Percentiles rank a stretch among this genome's conserved stretches.
phyloP scores from a whole-genome alignment of 2,113 vertebrate genomes.

The Mobula birostris region DNA sequence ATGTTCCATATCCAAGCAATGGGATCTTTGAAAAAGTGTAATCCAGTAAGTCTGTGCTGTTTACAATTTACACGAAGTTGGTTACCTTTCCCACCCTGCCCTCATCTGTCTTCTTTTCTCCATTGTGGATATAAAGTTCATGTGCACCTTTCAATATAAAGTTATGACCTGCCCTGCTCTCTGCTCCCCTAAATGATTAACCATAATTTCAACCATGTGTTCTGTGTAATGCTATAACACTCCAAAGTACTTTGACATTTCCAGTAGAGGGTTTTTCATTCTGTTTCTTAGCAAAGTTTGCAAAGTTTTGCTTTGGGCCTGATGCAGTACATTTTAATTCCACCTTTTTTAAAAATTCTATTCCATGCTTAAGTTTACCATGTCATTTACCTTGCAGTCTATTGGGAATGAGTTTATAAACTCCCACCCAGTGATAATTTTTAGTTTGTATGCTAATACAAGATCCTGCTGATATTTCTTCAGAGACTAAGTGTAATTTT shows the following conservation, averaged over 20 bases:
- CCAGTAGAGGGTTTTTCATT: background rate
- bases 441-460: conserved; percentile 16
- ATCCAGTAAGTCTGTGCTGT: background rate
- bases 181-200: background rate
- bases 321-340: background rate
- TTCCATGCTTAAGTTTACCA: background rate
- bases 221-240: background rate
- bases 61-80: background rate
- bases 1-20: background rate
- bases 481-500: conserved; percentile 12
- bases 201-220: no score
- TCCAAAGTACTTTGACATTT: background rate
- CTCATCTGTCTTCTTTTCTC: background rate
- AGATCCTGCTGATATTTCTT: conserved; percentile 13
- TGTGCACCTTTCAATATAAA: background rate
- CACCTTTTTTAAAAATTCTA: background rate
- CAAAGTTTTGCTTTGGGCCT: background rate
- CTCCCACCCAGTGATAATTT: conserved; percentile 1
- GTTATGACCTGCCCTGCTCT: background rate
- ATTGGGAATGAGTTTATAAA: conserved; percentile 8
- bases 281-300: background rate
- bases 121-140: background rate
- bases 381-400: background rate
- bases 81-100: background rate
- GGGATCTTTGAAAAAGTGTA: background rate